Evolutionary conservation across 1,140 invertebrate genomes (phyloP), one percentile per base, ranked within the genome.

Genomic region (Ptiloglossa arizonensis): DNA sequence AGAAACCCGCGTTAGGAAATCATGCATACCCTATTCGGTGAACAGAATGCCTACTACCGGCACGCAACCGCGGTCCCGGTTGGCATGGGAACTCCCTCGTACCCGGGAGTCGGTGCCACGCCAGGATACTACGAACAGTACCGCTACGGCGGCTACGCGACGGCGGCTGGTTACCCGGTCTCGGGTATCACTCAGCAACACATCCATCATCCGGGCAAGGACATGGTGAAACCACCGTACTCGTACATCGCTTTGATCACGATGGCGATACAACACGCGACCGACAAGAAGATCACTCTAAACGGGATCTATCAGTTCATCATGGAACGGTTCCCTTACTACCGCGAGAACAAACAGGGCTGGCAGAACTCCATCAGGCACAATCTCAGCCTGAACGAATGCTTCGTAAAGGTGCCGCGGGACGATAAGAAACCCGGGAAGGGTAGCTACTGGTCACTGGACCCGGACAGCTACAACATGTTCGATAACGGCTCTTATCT

Each of bases 281-380:
- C 97, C 0, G 97, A 98, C 68, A 97, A 98, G 88, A 97, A 97
- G 87, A 96, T 99, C 64, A 99, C 99, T 0, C 93, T 99, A 0
- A 99, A 98, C 89, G 98, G 98, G 9, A 99, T 99, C 87, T 99
- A 99, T 90, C 97, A 98, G 92, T 99, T 98, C 89, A 99, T 99
- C 79, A 99, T 99, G 96, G 98, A 99, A 82, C 94, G 97, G 5
- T 99, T 99, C 90, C 98, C 98, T 0, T 99, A 99, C 89, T 99
- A 99, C 91, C 93, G 98, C n/a, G 97, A 99, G 90, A 99, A 98
- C 91, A 98, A 98, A 89, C 98, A 99, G 91, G 96, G 97, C 66
- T 98, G 97, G 97, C 98, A 99, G 91, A 99, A 99, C 89, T 98
- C 97, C 1, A 99, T 99, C 73, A 94, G 98, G 50, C 98, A 99